These are phyloP conservation scores for Platycheirus albimanus DNA, from an alignment of 2,888 invertebrate genomes.

Conservation along the genomic window DNA sequence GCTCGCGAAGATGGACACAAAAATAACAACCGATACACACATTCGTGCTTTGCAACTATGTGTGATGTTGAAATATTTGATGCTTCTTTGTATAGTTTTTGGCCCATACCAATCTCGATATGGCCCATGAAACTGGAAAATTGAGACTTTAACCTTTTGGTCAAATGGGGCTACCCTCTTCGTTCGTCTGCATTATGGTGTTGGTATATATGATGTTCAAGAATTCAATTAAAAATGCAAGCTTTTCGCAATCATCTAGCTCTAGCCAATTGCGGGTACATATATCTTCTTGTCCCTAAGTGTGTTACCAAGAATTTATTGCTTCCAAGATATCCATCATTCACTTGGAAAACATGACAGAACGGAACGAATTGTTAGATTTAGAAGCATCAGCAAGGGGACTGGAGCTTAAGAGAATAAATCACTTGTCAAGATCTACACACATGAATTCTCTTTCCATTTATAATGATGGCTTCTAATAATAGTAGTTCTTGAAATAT, in stretches of 20 bases:
- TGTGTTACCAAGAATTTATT: conserved; percentile 44
- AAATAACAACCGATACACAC: conserved; percentile 2
- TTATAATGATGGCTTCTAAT: conserved; percentile 13
- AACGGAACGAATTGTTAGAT: conserved; percentile 24
- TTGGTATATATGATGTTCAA: conserved; percentile 1
- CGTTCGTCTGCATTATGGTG: no score
- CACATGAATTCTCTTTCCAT: background rate
- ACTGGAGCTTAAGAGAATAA: conserved; percentile 28
- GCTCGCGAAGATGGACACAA: conserved; percentile 39
- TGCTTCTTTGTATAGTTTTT: conserved; percentile 21
- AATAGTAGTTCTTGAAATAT: conserved; percentile 3
- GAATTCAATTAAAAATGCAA: conserved; percentile 46
- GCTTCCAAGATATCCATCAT: conserved; percentile 26
- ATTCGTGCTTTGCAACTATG: conserved; percentile 40
- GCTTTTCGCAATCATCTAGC: conserved; percentile 52
- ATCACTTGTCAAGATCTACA: conserved; percentile 24
- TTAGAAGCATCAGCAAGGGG: background rate
- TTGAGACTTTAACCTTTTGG: conserved; percentile 70
- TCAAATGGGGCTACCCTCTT: conserved; percentile 23
- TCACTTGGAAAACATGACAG: conserved; percentile 48
- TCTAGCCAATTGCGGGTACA: conserved; percentile 37
- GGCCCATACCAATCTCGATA: conserved; percentile 54
- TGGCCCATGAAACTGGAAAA: conserved; percentile 70
- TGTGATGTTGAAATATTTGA: conserved; percentile 60
- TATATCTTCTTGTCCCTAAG: conserved; percentile 33